phyloP scores from a whole-genome alignment of 2,797 vertebrate genomes.

The Manis crassicaudata region DNA sequence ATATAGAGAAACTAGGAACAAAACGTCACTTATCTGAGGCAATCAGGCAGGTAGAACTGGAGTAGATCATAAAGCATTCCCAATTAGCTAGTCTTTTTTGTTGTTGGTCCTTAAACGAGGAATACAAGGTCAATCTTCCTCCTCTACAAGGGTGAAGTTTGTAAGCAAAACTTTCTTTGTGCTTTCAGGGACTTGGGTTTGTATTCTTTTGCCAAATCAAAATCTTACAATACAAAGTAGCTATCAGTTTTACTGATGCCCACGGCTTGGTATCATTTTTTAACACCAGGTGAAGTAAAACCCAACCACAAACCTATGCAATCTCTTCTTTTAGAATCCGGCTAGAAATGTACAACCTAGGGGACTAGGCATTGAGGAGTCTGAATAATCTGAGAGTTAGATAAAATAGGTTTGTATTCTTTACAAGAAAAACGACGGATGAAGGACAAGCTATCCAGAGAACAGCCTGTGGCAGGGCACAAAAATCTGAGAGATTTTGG shows the following conservation, averaged over 20 bases:
- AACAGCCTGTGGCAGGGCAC: background rate
- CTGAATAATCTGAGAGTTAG: background rate
- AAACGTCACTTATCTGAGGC: background rate
- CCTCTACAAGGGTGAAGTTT: background rate
- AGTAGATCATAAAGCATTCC: background rate
- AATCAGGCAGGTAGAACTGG: background rate
- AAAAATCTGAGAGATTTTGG: background rate
- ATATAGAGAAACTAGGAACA: background rate
- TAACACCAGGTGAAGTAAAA: slow-evolving; percentile 25
- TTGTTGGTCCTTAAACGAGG: background rate
- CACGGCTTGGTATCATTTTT: slow-evolving; percentile 38
- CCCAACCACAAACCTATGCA: background rate
- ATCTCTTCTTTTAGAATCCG: background rate
- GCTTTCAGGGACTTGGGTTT: slow-evolving; percentile 39
- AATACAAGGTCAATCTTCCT: slow-evolving; percentile 26
- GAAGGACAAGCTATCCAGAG: background rate
- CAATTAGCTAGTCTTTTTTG: background rate
- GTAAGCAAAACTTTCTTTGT: slow-evolving; percentile 58
- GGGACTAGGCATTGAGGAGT: background rate
- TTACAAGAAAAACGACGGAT: slow-evolving; percentile 13
- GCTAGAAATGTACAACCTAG: background rate
- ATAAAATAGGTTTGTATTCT: background rate
- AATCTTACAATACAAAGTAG: slow-evolving; percentile 62
- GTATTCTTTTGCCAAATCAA: slow-evolving; percentile 50
- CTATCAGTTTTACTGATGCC: slow-evolving; percentile 37